Conservation (phyloP, 2,113 vertebrate genomes). For the Nansenia antarctica region DNA sequence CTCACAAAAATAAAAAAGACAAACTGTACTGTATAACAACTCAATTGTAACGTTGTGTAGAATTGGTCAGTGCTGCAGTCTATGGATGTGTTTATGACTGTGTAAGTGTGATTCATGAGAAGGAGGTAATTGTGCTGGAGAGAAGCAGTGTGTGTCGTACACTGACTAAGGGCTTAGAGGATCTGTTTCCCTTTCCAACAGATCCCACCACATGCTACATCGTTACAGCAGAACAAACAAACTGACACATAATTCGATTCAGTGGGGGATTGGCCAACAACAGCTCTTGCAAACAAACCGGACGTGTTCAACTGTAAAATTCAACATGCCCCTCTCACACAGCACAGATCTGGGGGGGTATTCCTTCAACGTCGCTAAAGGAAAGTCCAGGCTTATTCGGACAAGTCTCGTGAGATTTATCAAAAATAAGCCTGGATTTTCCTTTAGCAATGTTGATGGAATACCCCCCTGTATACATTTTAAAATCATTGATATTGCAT, state of each 20-base stretch:
- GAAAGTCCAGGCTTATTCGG: too few species aligned
- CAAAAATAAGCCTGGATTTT: too few species aligned
- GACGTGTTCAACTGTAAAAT: too few species aligned
- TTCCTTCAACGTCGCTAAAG: too few species aligned
- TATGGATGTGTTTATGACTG: background rate
- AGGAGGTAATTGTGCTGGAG: background rate
- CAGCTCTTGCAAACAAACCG: background rate
- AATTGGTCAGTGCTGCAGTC: slow-evolving; percentile 15
- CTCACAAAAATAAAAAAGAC: slow-evolving; percentile 15
- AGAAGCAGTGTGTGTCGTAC: slow-evolving; percentile 6
- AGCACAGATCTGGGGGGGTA: background rate
- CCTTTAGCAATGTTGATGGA: too few species aligned
- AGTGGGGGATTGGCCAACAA: background rate
- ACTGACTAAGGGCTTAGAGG: background rate
- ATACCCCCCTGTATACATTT: background rate
- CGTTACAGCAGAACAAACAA: background rate
- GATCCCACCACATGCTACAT: background rate
- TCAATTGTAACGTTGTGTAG: slow-evolving; percentile 1
- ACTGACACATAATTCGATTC: background rate
- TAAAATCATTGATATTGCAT: background rate
- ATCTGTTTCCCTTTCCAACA: background rate
- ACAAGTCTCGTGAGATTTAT: too few species aligned
- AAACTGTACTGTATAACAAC: background rate
- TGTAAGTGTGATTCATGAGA: slow-evolving; percentile 14
- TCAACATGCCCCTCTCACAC: background rate